Evolutionary conservation across 2,888 invertebrate genomes (phyloP), one percentile per base, ranked within the genome.

Genomic region (Argyresthia albistria): DNA sequence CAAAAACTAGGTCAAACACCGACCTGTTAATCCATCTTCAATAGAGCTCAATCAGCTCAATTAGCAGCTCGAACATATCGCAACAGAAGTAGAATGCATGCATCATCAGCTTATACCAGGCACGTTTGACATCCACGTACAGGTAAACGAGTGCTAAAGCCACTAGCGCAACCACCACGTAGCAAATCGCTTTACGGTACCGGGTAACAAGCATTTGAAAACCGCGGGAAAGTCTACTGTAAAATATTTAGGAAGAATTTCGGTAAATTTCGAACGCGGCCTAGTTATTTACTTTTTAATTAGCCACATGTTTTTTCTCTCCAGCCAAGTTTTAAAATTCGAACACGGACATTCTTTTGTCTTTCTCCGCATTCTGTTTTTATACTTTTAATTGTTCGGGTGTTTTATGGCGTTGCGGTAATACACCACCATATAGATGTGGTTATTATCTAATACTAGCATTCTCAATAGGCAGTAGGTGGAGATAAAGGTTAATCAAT

Each of bases 401-500:
- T 25, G 25, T 25, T 25, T 25, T 25, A 25, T 25, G 25, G 45
- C 12, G 8, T 46, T 1, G 46, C 46, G 10, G 15, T 37, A 37
- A 12, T n/a, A 37, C 36, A 37, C 48, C 15, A 37, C 80, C 76
- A 78, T 71, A 73, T 63, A 67, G 73, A 66, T 65, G 68, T 75
- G 69, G 67, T 76, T 77, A 73, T 80, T 80, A 82, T 79, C 77
- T 73, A 67, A 65, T 64, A 82, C 83, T 84, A 80, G 74, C 73
- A 61, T 69, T 62, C 67, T 64, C 60, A 62, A 66, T 55, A 60
- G 61, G 57, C 66, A 37, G 15, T 12, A 15, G 36, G 9, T 45
- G 25, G 10, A 76, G 80, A 82, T 80, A 80, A 76, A 65, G 57
- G 64, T 62, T 65, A 80, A 83, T 83, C 81, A 70, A 83, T 83